Conservation (phyloP, 37 sponge, comb jelly and placozoan species). For the Tethya wilhelma region DNA sequence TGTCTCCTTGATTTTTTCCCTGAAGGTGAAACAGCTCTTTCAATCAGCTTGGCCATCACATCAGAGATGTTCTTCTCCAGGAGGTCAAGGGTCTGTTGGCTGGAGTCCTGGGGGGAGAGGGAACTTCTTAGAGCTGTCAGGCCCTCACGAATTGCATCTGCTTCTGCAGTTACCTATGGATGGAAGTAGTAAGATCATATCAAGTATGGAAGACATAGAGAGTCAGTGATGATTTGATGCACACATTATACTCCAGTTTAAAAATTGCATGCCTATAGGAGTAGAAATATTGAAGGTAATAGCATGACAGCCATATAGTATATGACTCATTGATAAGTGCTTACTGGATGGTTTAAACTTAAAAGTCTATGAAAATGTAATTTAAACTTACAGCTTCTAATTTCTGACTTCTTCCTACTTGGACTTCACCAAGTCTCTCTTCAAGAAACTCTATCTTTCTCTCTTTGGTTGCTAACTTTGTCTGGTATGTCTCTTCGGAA, state of each 20-base stretch:
- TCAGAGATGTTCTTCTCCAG: slow-evolving; percentile 39
- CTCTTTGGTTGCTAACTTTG: slow-evolving; percentile 27
- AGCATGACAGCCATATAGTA: too few relatives aligned
- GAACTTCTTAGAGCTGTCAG: slow-evolving; percentile 13
- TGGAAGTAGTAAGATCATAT: background rate
- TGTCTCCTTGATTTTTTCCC: slow-evolving; percentile 29
- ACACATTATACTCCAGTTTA: background rate
- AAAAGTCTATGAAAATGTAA: background rate
- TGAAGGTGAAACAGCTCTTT: slow-evolving; percentile 14
- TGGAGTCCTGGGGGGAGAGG: slow-evolving; percentile 24
- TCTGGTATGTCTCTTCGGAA: slow-evolving; percentile 19
- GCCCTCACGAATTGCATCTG: slow-evolving; percentile 24
- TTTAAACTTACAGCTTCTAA: background rate
- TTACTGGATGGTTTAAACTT: too few relatives aligned
- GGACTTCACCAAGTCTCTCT: slow-evolving; percentile 28
- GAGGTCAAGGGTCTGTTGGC: slow-evolving; percentile 26
- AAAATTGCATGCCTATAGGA: background rate
- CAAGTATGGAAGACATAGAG: background rate
- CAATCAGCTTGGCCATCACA: slow-evolving; percentile 16
- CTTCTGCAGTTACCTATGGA: slow-evolving; percentile 36
- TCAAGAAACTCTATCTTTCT: slow-evolving; percentile 31
- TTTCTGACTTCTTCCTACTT: slow-evolving; percentile 1
- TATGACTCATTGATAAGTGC: too few relatives aligned
- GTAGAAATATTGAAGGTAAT: too few relatives aligned
- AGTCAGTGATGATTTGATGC: background rate